Conservation (phyloP, 2,113 vertebrate genomes). For the Sceloporus undulatus region DNA sequence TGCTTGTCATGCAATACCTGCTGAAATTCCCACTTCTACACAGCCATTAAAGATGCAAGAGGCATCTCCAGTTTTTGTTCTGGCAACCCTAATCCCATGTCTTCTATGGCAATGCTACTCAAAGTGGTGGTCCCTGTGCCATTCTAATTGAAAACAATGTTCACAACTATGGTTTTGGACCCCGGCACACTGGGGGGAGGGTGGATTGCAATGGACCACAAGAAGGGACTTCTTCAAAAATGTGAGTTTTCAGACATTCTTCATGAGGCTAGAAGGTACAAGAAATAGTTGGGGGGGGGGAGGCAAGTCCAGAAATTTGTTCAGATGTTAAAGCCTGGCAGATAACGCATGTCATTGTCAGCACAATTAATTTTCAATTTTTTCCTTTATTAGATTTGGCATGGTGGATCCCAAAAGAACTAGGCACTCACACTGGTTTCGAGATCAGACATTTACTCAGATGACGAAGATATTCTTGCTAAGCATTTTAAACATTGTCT, state of each 20-base stretch:
- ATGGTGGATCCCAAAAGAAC: conserved; percentile 20
- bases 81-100: no score
- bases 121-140: no score
- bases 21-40: no score
- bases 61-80: no score
- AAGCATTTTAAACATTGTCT: conserved; percentile 17
- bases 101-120: no score
- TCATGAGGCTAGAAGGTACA: background rate
- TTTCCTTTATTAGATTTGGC: conserved; percentile 30
- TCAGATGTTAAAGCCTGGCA: background rate
- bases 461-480: conserved; percentile 31
- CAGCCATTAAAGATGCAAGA: no score
- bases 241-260: background rate
- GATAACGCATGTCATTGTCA: background rate
- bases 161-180: no score
- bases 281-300: background rate
- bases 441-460: background rate
- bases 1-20: no score
- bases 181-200: no score
- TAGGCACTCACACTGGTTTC: background rate
- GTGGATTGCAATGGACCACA: no score
- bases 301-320: background rate
- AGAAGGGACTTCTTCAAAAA: background rate
- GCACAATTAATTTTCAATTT: background rate
- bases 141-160: no score